Conservation (phyloP, 2,888 invertebrate genomes). For the Drosophila kambysellisi region DNA sequence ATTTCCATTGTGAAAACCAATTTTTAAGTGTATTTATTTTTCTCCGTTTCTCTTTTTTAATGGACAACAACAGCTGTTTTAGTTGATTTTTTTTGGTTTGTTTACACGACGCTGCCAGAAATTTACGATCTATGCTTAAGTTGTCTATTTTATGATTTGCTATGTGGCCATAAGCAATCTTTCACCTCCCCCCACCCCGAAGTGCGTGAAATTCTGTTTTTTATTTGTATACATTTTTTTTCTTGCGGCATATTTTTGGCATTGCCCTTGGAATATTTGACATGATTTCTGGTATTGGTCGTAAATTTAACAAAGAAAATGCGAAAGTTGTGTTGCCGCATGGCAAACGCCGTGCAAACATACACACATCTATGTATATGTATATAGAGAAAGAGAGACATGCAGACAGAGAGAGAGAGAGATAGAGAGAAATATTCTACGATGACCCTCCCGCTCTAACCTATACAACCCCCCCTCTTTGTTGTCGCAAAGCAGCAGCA, state of each 20-base stretch:
- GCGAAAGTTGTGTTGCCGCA: slow-evolving; percentile 56
- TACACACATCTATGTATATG: neutral
- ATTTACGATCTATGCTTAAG: slow-evolving; percentile 56
- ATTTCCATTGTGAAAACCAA: slow-evolving; percentile 19
- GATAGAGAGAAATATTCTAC: slow-evolving; percentile 25
- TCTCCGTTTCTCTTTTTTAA: slow-evolving; percentile 28
- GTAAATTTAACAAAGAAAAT: slow-evolving; percentile 62
- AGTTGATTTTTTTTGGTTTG: slow-evolving; percentile 25
- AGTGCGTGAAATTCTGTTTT: slow-evolving; percentile 55
- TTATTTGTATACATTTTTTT: slow-evolving; percentile 25
- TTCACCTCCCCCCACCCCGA: slow-evolving; percentile 30
- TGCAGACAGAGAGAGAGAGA: neutral
- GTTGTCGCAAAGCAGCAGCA: slow-evolving; percentile 41
- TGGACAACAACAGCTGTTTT: slow-evolving; percentile 69
- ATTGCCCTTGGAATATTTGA: slow-evolving; percentile 78
- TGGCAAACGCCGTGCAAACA: slow-evolving; percentile 7
- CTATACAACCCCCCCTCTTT: neutral
- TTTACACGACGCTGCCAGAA: slow-evolving; percentile 52
- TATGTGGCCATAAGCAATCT: slow-evolving; percentile 59
- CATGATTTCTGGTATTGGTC: slow-evolving; percentile 62
- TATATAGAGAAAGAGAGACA: neutral
- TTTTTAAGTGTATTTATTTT: slow-evolving; percentile 9
- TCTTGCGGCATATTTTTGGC: slow-evolving; percentile 63
- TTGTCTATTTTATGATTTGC: slow-evolving; percentile 61
- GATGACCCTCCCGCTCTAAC: neutral